These are phyloP conservation scores for Drosophila melanosoma DNA, from an alignment of 2,888 invertebrate genomes.

Conservation along the genomic window DNA sequence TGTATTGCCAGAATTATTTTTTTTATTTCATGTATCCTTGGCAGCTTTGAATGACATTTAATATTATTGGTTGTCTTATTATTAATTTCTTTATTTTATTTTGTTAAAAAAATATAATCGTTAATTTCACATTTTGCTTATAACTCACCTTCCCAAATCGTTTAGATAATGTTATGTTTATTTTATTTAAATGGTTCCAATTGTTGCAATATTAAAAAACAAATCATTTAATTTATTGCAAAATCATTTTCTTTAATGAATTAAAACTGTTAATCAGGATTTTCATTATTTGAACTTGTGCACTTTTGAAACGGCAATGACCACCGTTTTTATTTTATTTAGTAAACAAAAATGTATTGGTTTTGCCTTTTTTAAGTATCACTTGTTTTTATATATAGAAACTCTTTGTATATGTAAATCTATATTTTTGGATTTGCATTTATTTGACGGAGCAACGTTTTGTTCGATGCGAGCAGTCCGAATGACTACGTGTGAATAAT, in stretches of 20 bases:
- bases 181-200: background rate
- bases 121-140: background rate
- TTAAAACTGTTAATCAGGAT: slow-evolving; percentile 45
- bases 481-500: slow-evolving; percentile 78
- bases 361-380: background rate
- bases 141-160: slow-evolving; percentile 39
- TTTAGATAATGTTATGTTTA: background rate
- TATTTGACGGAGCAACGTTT: slow-evolving; percentile 20
- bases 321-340: slow-evolving; percentile 19
- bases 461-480: slow-evolving; percentile 66
- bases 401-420: slow-evolving; percentile 27
- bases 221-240: slow-evolving; percentile 8
- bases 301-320: slow-evolving; percentile 27
- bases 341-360: slow-evolving; percentile 3
- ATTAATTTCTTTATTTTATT: background rate
- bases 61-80: background rate
- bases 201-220: background rate
- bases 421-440: slow-evolving; percentile 6
- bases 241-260: slow-evolving; percentile 44
- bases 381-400: slow-evolving; percentile 12
- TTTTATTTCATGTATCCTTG: slow-evolving; percentile 4
- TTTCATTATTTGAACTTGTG: slow-evolving; percentile 64
- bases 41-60: background rate
- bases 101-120: background rate
- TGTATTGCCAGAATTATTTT: background rate